Evolutionary conservation across 2,797 vertebrate genomes (phyloP).

Genomic region (Odontamblyopus rebecca): DNA sequence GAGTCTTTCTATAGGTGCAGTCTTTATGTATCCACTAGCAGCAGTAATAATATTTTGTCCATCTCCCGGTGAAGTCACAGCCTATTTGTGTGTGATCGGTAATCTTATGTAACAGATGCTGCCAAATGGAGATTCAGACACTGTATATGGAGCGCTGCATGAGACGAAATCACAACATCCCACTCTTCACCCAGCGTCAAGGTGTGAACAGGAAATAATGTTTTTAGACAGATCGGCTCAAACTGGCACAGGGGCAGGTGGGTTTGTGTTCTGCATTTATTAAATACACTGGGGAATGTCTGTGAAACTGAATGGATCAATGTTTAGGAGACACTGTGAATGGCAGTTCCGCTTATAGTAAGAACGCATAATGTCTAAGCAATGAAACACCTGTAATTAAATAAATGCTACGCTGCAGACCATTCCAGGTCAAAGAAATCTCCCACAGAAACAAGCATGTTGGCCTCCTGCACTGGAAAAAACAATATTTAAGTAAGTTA

Average conservation of each 20-base stretch:
- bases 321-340: no score
- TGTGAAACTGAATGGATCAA: not conserved
- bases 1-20: no score
- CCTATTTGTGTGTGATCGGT: constrained; percentile 30
- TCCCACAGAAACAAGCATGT: no score
- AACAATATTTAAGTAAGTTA: no score
- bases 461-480: no score
- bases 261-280: constrained; percentile 20
- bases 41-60: constrained; percentile 38
- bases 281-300: not conserved
- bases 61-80: constrained; percentile 25
- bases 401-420: no score
- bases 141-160: constrained; percentile 15
- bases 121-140: constrained; percentile 29
- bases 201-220: constrained; percentile 33
- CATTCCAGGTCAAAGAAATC: no score
- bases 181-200: constrained; percentile 35
- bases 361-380: no score
- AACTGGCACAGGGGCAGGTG: constrained; percentile 48
- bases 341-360: no score
- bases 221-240: constrained; percentile 46
- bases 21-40: constrained; percentile 31
- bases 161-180: constrained; percentile 38
- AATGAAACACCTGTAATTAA: no score
- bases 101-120: constrained; percentile 54